Evolutionary conservation across 2,888 invertebrate genomes (phyloP), one percentile per base, ranked within the genome.

Genomic region (Lepidonotus clava): DNA sequence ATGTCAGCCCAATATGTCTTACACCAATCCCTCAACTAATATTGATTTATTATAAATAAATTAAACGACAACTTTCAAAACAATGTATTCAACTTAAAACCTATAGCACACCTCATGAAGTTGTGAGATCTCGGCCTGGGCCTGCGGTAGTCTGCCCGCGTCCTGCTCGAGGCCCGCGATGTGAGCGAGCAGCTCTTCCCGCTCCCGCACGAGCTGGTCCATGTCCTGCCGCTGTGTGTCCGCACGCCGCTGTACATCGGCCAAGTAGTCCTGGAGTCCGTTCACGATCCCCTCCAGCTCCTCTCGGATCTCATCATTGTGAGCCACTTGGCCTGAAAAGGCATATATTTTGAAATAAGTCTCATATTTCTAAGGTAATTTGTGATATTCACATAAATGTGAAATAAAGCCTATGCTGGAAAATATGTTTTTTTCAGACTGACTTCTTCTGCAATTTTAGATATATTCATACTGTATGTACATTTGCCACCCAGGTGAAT

Each of bases 241-340:
- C 11, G 91, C 92, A 32, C 83, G 77, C 87, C 92, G 91, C 88
- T 92, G 91, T 46, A 93, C 92, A 85, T 91, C 91, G n/a, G 90
- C 89, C 77, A 93, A 88, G 87, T 93, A 93, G 6, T 90, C 89
- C 88, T 93, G 92, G 83, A 93, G 88, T 32, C 92, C 93, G 32
- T 89, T 90, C 0, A 93, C 91, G 77, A 93, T 92, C 67, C 91
- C 91, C 87, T 93, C 93, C 51, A 93, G 90, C 88, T 93, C 93
- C 53, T 90, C 90, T 32, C 91, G 88, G 41, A 93, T 87, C 21
- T 90, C 91, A 8, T 92, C 93, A 86, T 90, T 90, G 67, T 89
- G 88, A 14, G 56, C 83, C 18, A 83, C 87, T 46, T 88, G 88
- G 28, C 89, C 89, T 89, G 86, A 0, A 53, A 34, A 8, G 21